Percentiles rank a stretch among this genome's conserved stretches.
Conservation (phyloP, 1,140 invertebrate species). For the Pseudoatta argentina region DNA sequence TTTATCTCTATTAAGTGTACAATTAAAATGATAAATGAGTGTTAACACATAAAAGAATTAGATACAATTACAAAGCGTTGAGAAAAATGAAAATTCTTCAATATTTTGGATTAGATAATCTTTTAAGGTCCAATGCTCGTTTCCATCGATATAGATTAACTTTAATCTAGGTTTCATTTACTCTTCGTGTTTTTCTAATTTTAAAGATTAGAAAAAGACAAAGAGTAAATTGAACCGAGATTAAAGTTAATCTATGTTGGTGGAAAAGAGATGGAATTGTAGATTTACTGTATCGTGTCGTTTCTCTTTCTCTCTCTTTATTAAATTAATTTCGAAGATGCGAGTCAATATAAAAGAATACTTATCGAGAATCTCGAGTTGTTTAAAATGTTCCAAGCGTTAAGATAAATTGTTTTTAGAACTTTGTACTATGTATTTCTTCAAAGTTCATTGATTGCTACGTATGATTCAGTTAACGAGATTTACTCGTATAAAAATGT, state of each 20-base stretch:
- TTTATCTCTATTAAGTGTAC: no score
- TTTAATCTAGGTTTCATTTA: no score
- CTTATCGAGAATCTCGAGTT: neutral
- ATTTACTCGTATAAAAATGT: neutral
- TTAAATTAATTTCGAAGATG: neutral
- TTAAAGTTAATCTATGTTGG: no score
- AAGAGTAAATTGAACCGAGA: no score
- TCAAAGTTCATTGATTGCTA: neutral
- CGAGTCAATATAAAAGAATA: neutral
- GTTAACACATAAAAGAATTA: neutral
- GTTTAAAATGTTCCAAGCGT: no score
- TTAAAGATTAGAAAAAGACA: no score
- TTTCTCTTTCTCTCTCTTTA: neutral
- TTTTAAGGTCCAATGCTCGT: neutral
- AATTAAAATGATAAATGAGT: neutral
- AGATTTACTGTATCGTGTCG: neutral
- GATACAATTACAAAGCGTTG: neutral
- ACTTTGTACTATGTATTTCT: neutral
- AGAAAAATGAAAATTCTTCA: neutral
- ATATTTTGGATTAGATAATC: neutral
- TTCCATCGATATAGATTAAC: no score
- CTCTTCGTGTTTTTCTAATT: no score
- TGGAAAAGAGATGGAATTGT: no score
- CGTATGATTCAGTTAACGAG: neutral
- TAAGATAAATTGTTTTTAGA: neutral